Conservation (phyloP, 2,113 vertebrate genomes). For the Mirounga angustirostris region DNA sequence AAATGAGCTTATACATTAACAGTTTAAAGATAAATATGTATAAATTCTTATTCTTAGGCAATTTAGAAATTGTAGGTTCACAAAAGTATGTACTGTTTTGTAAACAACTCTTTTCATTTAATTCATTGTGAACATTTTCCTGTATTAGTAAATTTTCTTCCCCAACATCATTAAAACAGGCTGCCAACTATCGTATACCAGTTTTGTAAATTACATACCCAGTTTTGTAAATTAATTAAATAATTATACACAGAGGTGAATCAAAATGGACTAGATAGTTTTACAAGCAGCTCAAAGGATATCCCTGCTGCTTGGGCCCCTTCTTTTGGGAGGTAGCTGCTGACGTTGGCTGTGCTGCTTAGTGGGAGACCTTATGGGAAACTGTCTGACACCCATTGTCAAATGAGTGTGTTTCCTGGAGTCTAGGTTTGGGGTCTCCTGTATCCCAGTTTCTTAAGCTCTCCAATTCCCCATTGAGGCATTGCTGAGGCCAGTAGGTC, state of each 20-base stretch:
- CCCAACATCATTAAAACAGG: not conserved
- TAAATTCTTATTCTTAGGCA: not conserved
- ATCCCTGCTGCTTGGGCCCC: not conserved
- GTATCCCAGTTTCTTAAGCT: not conserved
- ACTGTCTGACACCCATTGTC: not conserved
- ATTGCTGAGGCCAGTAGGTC: not conserved
- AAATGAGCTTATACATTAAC: not conserved
- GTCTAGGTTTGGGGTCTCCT: not conserved
- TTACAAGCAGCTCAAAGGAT: not conserved
- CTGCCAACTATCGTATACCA: not conserved
- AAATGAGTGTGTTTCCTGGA: not conserved
- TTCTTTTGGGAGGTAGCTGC: not conserved
- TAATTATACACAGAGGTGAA: not conserved
- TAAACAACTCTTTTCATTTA: not conserved
- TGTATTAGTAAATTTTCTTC: not conserved
- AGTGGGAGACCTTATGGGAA: not conserved
- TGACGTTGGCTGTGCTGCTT: not conserved
- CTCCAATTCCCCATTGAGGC: not conserved
- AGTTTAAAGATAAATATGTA: not conserved
- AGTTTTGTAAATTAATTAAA: not conserved
- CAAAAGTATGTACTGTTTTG: not conserved
- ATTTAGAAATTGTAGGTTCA: not conserved
- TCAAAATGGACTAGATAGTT: not conserved
- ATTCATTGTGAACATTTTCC: not conserved
- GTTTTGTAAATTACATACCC: not conserved